Conservation (phyloP, 1,140 invertebrate species). For the Sminthurinus signatus region DNA sequence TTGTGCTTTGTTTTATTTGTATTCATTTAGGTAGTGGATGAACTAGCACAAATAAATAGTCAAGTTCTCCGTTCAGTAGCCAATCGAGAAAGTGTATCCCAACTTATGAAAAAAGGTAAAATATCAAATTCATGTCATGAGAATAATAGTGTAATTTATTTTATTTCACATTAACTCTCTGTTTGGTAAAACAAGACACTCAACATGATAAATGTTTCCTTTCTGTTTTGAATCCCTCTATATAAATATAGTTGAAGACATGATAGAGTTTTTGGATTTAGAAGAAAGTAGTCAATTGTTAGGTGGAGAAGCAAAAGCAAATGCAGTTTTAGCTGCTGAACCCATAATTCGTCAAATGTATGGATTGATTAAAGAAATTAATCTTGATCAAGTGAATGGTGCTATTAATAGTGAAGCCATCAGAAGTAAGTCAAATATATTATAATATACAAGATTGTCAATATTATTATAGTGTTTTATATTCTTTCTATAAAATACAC, state of each 20-base stretch:
- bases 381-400: conserved; percentile 30
- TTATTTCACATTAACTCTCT: background rate
- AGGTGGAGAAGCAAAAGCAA: conserved; percentile 38
- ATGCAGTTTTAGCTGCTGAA: conserved; percentile 37
- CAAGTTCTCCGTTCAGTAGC: conserved; percentile 31
- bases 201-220: background rate
- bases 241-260: conserved; percentile 39
- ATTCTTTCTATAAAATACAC: background rate
- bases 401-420: conserved; percentile 36
- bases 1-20: background rate
- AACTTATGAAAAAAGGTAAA: conserved; percentile 35
- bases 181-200: background rate
- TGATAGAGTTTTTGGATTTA: conserved; percentile 36
- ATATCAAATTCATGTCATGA: background rate
- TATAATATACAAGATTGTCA: no score
- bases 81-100: conserved; percentile 27
- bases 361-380: conserved; percentile 30
- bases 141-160: background rate
- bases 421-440: conserved; percentile 30
- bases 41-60: conserved; percentile 36
- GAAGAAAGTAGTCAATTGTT: conserved; percentile 37
- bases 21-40: conserved; percentile 27
- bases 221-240: conserved; percentile 4
- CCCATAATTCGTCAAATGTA: conserved; percentile 36
- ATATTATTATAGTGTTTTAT: background rate